Percentiles rank a stretch among this genome's conserved stretches.
Evolutionary conservation across 2,797 vertebrate genomes (phyloP).

Genomic region (Enteromius treurensis): DNA sequence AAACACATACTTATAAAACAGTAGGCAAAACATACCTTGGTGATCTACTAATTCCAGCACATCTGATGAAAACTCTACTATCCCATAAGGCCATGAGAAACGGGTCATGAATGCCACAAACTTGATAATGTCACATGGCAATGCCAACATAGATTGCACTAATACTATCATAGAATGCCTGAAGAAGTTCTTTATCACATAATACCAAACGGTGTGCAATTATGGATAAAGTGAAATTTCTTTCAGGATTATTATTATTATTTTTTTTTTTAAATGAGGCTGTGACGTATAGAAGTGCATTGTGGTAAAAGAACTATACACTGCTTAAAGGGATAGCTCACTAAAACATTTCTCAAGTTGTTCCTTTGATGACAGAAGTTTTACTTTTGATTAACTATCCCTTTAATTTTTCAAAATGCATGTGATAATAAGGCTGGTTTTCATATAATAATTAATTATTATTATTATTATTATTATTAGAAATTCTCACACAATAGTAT

Average conservation of each 20-base stretch:
- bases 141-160: background rate
- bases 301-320: background rate
- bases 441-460: background rate
- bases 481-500: background rate
- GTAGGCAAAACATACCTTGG: background rate
- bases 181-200: background rate
- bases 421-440: background rate
- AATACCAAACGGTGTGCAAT: background rate
- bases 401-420: background rate
- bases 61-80: background rate
- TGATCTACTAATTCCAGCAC: background rate
- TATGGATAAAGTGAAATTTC: background rate
- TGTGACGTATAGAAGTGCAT: background rate
- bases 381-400: background rate
- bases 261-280: background rate
- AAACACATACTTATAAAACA: background rate
- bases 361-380: background rate
- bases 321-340: background rate
- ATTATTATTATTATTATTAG: no score
- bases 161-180: background rate
- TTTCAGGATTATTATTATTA: background rate
- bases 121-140: background rate
- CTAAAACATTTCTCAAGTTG: background rate
- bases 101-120: background rate
- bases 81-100: background rate